Evolutionary conservation across 2,797 vertebrate genomes (phyloP), one percentile per base, ranked within the genome.

Genomic region (Balearica regulorum): DNA sequence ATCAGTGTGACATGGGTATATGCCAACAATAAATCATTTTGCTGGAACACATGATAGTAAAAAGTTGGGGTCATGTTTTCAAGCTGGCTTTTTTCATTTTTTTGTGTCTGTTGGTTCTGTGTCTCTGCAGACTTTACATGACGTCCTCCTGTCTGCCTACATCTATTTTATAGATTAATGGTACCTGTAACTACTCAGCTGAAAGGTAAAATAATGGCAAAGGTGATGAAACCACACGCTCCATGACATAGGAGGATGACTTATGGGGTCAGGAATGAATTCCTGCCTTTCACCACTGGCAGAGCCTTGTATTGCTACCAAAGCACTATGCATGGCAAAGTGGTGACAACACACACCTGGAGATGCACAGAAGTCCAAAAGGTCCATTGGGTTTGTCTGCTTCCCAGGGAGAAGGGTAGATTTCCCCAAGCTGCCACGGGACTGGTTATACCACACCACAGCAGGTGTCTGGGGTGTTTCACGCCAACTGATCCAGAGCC

Each of bases 61-160:
- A 81, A 89, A 94, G 94, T 84, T 93, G 89, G 93, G 95, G 96
- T 97, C 97, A 94, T 86, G 92, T 96, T 98, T 97, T 95, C 96
- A 96, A 96, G 97, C 61, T 87, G 93, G 48, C 62, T 95, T 95
- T 95, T 94, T 71, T 8, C 29, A 79, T 46, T 55, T 55, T 55
- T 55, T 31, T 31, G 26, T 89, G 70, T 93, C 91, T 93, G 73
- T 91, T 91, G 57, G 49, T 95, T 89, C 51, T 60, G 71, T 92
- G 88, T 95, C 94, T 95, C 88, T 81, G 49, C 65, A 96, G 95
- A 94, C 90, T 89, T 89, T 66, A 83, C 87, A 92, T 92, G 87
- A 96, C 66, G 78, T 95, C 84, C 91, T 83, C 71, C 84, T 92
- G 90, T 94, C 91, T 96, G 94, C 85, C 64, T 70, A 71, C 75